A percentile compares a stretch with the other conserved stretches of the same genome.
These are phyloP conservation scores for Drosophila pseudoananassae DNA, from an alignment of 1,140 invertebrate genomes.

Conservation along the genomic window DNA sequence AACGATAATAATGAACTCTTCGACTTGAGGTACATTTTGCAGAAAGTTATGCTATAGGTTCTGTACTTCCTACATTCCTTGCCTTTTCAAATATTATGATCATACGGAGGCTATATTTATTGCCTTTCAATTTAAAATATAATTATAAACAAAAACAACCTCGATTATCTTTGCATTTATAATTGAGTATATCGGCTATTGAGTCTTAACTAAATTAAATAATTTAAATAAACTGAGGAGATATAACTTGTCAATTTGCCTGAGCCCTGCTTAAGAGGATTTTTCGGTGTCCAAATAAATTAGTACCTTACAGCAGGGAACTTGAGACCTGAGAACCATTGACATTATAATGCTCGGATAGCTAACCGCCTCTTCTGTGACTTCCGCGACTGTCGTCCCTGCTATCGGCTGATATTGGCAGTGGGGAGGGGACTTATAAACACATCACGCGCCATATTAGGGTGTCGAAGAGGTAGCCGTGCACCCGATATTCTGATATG, in stretches of 20 bases:
- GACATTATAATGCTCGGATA: constrained; percentile 1
- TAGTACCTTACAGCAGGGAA: neutral
- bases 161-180: neutral
- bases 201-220: constrained; percentile 1
- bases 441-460: constrained; percentile 52
- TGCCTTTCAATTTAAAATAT: neutral
- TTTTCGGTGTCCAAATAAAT: neutral
- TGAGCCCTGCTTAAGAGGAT: neutral
- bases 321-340: neutral
- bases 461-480: constrained; percentile 25
- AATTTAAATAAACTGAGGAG: neutral
- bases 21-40: neutral
- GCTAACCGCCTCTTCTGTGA: neutral
- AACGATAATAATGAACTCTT: neutral
- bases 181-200: neutral
- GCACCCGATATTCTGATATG: constrained; percentile 36
- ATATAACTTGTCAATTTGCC: neutral
- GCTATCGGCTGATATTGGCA: constrained; percentile 14
- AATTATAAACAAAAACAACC: neutral
- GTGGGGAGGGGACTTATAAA: constrained; percentile 15
- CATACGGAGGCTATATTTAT: too few relatives aligned
- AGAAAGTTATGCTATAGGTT: neutral
- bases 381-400: constrained; percentile 2
- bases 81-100: too few relatives aligned
- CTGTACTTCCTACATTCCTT: too few relatives aligned